Evolutionary conservation across 2,888 invertebrate species (phyloP).

Genomic region (Caenorhabditis sp.): DNA sequence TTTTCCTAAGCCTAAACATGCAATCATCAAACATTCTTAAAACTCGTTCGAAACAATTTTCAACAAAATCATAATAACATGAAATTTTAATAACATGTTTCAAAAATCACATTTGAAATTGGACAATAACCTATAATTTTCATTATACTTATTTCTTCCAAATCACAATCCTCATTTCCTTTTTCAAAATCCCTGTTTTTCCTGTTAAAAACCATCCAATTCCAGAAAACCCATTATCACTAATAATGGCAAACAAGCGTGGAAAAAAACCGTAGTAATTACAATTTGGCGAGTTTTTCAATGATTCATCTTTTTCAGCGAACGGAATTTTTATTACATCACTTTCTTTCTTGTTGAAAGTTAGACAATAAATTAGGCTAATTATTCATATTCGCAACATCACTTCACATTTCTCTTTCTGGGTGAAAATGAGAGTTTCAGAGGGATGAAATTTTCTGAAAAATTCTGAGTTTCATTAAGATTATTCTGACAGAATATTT

Average conservation of each 20-base stretch:
- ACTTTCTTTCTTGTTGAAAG: neutral
- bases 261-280: no score
- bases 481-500: no score
- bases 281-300: neutral
- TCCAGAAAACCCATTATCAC: no score
- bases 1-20: no score
- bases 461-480: no score
- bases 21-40: neutral
- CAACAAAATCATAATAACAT: neutral
- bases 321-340: neutral
- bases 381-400: neutral
- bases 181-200: neutral
- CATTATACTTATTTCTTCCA: neutral
- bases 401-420: neutral
- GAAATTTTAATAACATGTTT: neutral
- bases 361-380: constrained; percentile 1
- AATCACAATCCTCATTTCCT: neutral
- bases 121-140: neutral
- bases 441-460: neutral
- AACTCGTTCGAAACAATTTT: neutral
- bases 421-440: neutral
- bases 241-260: no score
- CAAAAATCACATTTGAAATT: neutral
- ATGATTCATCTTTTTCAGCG: neutral
- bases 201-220: no score